These are phyloP conservation scores for Lophochroa leadbeateri DNA, from an alignment of 2,113 vertebrate species.

Conservation along the genomic window DNA sequence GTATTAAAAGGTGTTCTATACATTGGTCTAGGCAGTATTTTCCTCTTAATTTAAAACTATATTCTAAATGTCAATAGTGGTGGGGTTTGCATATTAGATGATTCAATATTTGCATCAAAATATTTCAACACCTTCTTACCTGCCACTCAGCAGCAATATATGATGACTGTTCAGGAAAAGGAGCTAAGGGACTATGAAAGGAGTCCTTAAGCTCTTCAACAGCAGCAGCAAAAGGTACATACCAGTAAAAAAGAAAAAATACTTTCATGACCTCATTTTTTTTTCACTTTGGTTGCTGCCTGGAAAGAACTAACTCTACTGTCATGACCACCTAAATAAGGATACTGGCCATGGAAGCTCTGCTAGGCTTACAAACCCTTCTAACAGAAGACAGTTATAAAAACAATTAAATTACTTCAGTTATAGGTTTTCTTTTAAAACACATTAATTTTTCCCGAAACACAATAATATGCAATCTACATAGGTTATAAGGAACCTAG, in stretches of 20 bases:
- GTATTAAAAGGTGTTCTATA: not conserved
- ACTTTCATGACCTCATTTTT: not conserved
- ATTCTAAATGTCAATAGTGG: not conserved
- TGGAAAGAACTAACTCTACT: not conserved
- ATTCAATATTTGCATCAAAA: not conserved
- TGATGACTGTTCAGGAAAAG: not conserved
- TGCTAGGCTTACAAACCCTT: not conserved
- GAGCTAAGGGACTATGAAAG: not conserved
- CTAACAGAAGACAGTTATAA: not conserved
- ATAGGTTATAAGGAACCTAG: slow-evolving; percentile 54
- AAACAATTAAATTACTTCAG: not conserved
- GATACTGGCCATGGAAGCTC: not conserved
- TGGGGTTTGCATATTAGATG: not conserved
- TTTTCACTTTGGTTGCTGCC: not conserved
- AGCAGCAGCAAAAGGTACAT: not conserved
- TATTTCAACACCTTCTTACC: not conserved
- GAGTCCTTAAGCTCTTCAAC: not conserved
- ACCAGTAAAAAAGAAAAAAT: not conserved
- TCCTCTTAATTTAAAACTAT: not conserved
- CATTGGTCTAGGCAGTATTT: not conserved
- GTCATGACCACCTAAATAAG: not conserved
- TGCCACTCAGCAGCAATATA: slow-evolving; percentile 11
- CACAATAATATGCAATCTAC: slow-evolving; percentile 29
- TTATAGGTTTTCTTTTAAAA: not conserved
- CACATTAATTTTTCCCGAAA: not conserved